Conservation (phyloP, 2,797 vertebrate species). For the Chromis chromis region DNA sequence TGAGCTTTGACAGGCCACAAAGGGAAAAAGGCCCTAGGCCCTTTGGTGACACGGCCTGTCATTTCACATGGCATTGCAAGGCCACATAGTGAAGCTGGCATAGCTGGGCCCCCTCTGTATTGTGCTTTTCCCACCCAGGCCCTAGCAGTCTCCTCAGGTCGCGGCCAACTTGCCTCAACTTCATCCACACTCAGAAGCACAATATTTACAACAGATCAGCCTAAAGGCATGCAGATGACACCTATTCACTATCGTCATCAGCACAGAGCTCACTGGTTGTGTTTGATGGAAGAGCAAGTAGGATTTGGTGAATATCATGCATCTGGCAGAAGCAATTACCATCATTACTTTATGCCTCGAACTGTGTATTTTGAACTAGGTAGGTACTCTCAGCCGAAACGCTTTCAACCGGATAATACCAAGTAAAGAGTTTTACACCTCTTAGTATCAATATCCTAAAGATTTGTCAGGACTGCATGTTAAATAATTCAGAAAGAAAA, state of each 20-base stretch:
- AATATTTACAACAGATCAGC: conserved; percentile 79
- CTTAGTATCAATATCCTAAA: too few species aligned
- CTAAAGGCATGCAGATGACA: conserved; percentile 71
- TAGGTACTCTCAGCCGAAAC: not conserved
- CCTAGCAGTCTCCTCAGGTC: conserved; percentile 74
- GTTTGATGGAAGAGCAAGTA: conserved; percentile 50
- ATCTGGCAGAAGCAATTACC: conserved; percentile 42
- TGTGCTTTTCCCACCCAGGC: conserved; percentile 81
- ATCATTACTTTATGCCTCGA: conserved; percentile 25
- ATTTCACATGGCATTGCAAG: conserved; percentile 85
- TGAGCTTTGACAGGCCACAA: conserved; percentile 85
- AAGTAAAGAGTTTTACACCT: not conserved
- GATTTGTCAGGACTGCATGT: not conserved
- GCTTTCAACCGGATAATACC: not conserved
- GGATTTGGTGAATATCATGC: conserved; percentile 53
- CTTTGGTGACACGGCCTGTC: conserved; percentile 85
- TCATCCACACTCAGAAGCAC: conserved; percentile 73
- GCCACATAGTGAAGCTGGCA: conserved; percentile 85
- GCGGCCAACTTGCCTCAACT: conserved; percentile 78
- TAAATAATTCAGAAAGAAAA: not conserved
- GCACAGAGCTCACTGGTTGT: conserved; percentile 42
- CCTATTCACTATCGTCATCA: conserved; percentile 57
- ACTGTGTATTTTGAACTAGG: not conserved
- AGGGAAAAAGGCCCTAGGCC: conserved; percentile 82
- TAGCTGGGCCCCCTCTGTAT: conserved; percentile 74